Percentiles rank a stretch among this genome's conserved stretches.
phyloP scores from a whole-genome alignment of 2,797 vertebrate genomes.

The Ptychobarbus kaznakovi region DNA sequence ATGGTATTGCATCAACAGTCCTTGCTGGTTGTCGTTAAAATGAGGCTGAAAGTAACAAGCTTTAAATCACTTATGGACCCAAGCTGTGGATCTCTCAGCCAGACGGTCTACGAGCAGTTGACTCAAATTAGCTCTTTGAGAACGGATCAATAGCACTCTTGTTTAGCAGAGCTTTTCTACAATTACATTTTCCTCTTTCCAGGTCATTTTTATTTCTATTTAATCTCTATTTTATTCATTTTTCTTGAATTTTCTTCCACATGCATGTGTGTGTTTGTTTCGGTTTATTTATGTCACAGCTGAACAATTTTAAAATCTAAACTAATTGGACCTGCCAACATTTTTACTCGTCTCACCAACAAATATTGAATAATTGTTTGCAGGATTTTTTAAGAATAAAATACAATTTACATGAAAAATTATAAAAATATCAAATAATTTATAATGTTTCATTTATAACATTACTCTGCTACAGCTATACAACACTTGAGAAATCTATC shows the following conservation, averaged over 20 bases:
- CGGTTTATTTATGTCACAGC: background rate
- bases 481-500: too few species aligned
- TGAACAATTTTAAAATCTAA: background rate
- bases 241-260: background rate
- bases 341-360: background rate
- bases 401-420: too few species aligned
- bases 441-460: too few species aligned
- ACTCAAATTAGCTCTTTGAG: background rate
- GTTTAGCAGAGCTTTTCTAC: background rate
- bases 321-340: background rate
- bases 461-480: too few species aligned
- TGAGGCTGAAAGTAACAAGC: background rate
- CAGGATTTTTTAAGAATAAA: too few species aligned
- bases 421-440: too few species aligned
- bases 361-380: too few species aligned
- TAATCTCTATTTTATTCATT: background rate
- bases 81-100: background rate
- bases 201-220: background rate
- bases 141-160: background rate
- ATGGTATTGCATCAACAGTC: constrained; percentile 5
- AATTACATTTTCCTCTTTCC: background rate
- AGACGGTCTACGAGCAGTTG: background rate
- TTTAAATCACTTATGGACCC: background rate
- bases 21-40: background rate
- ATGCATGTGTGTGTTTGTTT: background rate